These are phyloP conservation scores for Slavum lentiscoides DNA, from an alignment of 2,888 invertebrate species.

Conservation along the genomic window DNA sequence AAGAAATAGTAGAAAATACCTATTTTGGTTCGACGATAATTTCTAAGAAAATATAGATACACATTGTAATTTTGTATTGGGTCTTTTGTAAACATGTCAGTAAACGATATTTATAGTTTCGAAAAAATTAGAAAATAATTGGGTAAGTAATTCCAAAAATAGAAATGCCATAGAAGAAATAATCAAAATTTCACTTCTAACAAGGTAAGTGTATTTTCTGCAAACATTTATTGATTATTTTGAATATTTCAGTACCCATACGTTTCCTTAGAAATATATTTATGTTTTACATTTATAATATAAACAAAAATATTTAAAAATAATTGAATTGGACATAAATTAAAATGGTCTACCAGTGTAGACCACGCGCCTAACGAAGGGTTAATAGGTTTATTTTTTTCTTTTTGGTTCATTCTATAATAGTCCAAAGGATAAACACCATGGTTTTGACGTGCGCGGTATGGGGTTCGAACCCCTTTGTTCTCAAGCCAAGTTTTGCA, in stretches of 20 bases:
- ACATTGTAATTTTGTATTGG: neutral
- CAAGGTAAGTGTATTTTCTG: neutral
- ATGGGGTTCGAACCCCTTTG: too few relatives aligned
- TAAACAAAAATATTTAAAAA: slow-evolving; percentile 23
- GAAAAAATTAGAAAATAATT: neutral
- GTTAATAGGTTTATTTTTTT: too few relatives aligned
- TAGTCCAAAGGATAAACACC: too few relatives aligned
- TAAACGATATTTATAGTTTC: slow-evolving; percentile 5
- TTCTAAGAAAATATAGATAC: slow-evolving; percentile 17
- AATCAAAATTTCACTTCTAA: neutral
- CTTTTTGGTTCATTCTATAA: too few relatives aligned
- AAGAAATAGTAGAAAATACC: neutral
- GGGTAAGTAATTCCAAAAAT: slow-evolving; percentile 13
- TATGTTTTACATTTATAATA: neutral
- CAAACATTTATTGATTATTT: slow-evolving; percentile 2
- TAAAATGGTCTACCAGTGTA: slow-evolving; percentile 7
- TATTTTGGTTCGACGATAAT: slow-evolving; percentile 9
- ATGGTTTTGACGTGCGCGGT: too few relatives aligned
- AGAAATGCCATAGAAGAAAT: slow-evolving; percentile 15
- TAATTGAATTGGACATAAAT: slow-evolving; percentile 24
- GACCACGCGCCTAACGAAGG: neutral
- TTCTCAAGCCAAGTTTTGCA: too few relatives aligned
- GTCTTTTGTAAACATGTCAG: slow-evolving; percentile 15
- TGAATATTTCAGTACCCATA: slow-evolving; percentile 1
- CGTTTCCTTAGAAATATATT: neutral